phyloP scores from a whole-genome alignment of 2,797 vertebrate genomes.

The Falco rusticolus region DNA sequence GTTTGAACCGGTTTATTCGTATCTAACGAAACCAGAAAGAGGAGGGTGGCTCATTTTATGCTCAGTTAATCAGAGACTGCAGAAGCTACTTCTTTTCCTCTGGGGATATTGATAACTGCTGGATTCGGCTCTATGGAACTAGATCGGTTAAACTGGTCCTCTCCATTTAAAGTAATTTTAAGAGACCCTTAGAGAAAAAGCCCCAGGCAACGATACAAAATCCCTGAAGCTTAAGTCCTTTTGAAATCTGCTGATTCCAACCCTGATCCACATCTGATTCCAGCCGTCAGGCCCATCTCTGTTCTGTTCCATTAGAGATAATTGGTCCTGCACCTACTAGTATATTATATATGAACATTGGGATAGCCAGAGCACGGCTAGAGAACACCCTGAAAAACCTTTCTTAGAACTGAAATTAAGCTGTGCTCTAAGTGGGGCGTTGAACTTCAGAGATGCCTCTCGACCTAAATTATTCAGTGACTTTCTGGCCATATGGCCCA shows the following conservation, averaged over 20 bases:
- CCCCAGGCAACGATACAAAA: neutral
- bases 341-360: neutral
- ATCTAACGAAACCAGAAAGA: conserved; percentile 38
- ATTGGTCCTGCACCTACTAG: neutral
- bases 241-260: neutral
- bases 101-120: neutral
- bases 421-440: neutral
- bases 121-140: neutral
- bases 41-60: conserved; percentile 42
- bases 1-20: conserved; percentile 48
- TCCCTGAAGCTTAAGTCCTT: neutral
- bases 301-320: neutral
- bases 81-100: conserved; percentile 44
- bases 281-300: neutral
- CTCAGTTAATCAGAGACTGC: conserved; percentile 47
- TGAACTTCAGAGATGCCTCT: neutral
- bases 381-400: neutral
- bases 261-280: neutral
- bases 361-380: neutral
- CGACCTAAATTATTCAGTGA: neutral
- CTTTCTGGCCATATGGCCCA: neutral
- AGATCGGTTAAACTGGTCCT: neutral
- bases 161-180: neutral
- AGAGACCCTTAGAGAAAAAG: neutral
- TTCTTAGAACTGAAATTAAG: neutral